Conservation (phyloP, 2,888 invertebrate genomes). For the Drosophila sordidapex region DNA sequence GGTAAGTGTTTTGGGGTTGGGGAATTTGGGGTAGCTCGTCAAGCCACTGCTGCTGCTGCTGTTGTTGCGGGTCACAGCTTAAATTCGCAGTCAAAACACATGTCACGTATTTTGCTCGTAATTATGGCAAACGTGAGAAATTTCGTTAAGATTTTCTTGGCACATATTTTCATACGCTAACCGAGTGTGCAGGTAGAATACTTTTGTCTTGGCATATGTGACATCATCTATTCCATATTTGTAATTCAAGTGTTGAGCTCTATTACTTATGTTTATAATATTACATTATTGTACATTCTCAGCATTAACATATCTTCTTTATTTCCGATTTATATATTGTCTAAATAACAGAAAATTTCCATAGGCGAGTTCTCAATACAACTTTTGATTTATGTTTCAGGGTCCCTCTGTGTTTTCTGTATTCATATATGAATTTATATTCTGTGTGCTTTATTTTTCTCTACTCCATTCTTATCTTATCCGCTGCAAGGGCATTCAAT, state of each 20-base stretch:
- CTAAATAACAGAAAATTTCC: not conserved
- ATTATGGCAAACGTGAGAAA: conserved; percentile 82
- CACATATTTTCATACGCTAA: conserved; percentile 61
- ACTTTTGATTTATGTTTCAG: not conserved
- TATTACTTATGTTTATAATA: not conserved
- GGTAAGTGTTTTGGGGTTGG: not conserved
- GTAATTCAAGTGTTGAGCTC: not conserved
- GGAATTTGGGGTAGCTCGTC: conserved; percentile 22
- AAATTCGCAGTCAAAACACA: conserved; percentile 78
- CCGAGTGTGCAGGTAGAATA: not conserved
- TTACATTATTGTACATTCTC: not conserved
- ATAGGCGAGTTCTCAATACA: not conserved
- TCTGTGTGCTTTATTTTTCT: not conserved
- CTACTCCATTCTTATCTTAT: not conserved
- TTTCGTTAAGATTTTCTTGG: conserved; percentile 80
- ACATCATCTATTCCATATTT: not conserved
- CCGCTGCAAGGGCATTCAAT: conserved; percentile 4
- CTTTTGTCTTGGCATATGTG: not conserved
- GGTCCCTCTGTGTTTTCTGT: not conserved
- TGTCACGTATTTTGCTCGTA: conserved; percentile 81
- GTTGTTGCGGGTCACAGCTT: conserved; percentile 32
- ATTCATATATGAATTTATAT: not conserved
- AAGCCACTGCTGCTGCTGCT: conserved; percentile 46
- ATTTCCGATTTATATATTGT: not conserved
- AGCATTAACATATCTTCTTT: not conserved